Percentiles rank a stretch among this genome's conserved stretches.
Evolutionary conservation across 2,888 invertebrate species (phyloP).

Genomic region (Nematopogon swammerdamellus): DNA sequence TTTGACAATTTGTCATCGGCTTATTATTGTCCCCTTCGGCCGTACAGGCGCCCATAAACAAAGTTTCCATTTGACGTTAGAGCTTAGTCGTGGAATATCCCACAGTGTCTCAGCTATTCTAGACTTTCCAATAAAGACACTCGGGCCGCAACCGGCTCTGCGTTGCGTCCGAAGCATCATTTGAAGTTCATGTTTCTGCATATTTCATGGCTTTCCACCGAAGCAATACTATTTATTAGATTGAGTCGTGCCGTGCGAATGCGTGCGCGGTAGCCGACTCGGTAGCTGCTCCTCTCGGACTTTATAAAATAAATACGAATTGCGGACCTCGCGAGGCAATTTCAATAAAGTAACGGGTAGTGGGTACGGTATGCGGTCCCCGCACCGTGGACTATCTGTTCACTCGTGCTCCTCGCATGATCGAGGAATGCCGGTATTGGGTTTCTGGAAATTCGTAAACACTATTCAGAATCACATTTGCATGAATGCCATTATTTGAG

Average conservation of each 20-base stretch:
- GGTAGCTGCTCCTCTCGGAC: slow-evolving; percentile 11
- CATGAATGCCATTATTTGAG: no score
- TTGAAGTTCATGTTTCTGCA: neutral
- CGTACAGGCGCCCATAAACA: no score
- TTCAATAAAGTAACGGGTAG: slow-evolving; percentile 24
- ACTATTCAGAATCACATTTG: no score
- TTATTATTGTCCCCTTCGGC: no score
- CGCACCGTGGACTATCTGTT: neutral
- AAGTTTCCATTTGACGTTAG: no score
- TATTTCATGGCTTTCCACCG: neutral
- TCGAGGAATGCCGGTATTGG: no score
- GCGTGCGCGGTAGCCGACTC: slow-evolving; percentile 31
- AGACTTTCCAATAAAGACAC: neutral
- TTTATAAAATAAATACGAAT: slow-evolving; percentile 37
- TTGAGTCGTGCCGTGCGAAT: slow-evolving; percentile 46
- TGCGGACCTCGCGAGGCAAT: slow-evolving; percentile 19
- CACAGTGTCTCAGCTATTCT: neutral
- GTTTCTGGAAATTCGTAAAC: no score
- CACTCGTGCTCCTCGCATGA: no score
- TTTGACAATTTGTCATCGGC: no score
- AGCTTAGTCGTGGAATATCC: no score
- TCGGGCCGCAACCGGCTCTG: neutral
- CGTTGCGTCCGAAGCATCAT: neutral
- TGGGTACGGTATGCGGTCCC: neutral
- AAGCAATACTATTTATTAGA: slow-evolving; percentile 40